phyloP scores from a whole-genome alignment of 1,140 invertebrate species.

The Danaus plexippus region DNA sequence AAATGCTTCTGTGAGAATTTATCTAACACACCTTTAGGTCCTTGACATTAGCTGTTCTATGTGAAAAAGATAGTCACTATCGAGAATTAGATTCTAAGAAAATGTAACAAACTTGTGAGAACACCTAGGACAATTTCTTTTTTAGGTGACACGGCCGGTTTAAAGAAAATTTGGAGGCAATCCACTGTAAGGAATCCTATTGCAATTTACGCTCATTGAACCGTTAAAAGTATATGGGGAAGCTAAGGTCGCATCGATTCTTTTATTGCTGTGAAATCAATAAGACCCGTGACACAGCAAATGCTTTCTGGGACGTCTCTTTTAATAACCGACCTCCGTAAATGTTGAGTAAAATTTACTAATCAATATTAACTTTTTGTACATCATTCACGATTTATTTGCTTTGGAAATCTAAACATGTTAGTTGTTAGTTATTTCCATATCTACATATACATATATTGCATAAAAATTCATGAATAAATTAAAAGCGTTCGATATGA shows the following conservation, averaged over 20 bases:
- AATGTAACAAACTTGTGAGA: conserved; percentile 39
- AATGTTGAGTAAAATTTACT: too few species aligned
- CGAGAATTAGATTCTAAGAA: background rate
- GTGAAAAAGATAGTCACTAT: too few species aligned
- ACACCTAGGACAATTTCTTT: conserved; percentile 22
- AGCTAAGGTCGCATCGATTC: conserved; percentile 55
- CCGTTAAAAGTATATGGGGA: conserved; percentile 59
- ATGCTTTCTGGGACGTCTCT: conserved; percentile 28
- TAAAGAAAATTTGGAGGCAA: conserved; percentile 38
- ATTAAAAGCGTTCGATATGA: conserved; percentile 3
- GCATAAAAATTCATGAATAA: too few species aligned
- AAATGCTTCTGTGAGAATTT: too few species aligned
- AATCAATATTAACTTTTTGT: conserved; percentile 12
- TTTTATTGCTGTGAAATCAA: conserved; percentile 65
- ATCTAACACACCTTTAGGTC: too few species aligned
- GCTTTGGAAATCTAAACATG: too few species aligned
- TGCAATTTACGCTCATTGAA: conserved; percentile 68
- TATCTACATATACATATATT: too few species aligned
- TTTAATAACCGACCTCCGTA: conserved; percentile 19
- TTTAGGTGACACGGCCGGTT: too few species aligned
- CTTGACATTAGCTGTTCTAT: too few species aligned
- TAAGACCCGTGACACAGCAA: conserved; percentile 46
- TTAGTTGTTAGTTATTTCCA: too few species aligned
- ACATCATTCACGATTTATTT: too few species aligned
- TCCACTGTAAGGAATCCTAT: conserved; percentile 59